Evolutionary conservation across 2,888 invertebrate species (phyloP).

Genomic region (Melolontha melolontha): DNA sequence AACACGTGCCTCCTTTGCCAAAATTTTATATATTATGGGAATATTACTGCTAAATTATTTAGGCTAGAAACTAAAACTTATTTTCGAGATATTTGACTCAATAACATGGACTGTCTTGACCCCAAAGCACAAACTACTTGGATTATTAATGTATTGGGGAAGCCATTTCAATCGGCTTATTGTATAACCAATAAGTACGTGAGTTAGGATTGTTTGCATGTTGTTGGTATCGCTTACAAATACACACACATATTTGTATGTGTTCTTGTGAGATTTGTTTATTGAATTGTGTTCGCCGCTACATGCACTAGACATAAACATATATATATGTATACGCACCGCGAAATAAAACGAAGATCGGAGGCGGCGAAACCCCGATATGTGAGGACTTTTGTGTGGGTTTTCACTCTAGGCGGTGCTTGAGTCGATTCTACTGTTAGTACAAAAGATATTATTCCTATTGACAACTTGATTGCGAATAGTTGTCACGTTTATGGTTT

Average conservation of each 20-base stretch:
- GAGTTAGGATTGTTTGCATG: slow-evolving; percentile 9
- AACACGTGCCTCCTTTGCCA: too few species aligned
- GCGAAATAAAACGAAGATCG: slow-evolving; percentile 11
- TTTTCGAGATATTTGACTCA: too few species aligned
- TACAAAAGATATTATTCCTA: background rate
- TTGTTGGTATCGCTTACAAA: slow-evolving; percentile 9
- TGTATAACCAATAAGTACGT: background rate
- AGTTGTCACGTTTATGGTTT: background rate
- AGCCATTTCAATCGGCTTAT: background rate
- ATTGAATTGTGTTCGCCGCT: slow-evolving; percentile 11
- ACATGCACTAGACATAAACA: slow-evolving; percentile 23
- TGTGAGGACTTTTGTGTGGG: slow-evolving; percentile 1
- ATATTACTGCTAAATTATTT: too few species aligned
- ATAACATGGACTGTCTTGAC: too few species aligned
- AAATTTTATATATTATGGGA: too few species aligned
- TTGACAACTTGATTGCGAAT: slow-evolving; percentile 2
- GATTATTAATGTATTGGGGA: background rate
- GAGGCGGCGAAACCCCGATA: slow-evolving; percentile 10
- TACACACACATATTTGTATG: background rate
- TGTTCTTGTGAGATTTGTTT: slow-evolving; percentile 4
- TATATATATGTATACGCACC: background rate
- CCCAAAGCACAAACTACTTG: too few species aligned
- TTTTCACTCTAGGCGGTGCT: slow-evolving; percentile 2
- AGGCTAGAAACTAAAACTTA: too few species aligned
- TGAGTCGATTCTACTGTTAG: background rate